Percentiles rank a stretch among this genome's conserved stretches.
Conservation (phyloP, 2,113 vertebrate genomes). For the Petrocephalus microphthalmus region DNA sequence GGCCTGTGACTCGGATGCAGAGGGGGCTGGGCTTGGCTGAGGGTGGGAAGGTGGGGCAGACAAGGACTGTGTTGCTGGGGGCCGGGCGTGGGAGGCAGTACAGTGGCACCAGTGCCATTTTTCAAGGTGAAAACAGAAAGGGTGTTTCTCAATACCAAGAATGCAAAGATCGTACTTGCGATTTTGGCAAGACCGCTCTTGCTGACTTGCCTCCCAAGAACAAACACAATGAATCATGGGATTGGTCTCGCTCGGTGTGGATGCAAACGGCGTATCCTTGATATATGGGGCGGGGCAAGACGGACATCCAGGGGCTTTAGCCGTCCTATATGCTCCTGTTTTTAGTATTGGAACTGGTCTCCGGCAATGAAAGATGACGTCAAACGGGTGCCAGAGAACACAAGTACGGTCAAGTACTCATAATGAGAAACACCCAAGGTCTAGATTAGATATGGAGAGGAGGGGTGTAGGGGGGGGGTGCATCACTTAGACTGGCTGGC, state of each 20-base stretch:
- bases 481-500: neutral
- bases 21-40: neutral
- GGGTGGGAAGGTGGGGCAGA: neutral
- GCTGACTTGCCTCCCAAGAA: neutral
- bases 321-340: neutral
- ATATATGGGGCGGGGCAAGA: neutral
- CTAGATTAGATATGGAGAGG: neutral
- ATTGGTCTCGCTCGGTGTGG: neutral
- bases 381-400: neutral
- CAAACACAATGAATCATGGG: neutral
- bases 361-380: neutral
- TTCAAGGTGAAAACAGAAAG: neutral
- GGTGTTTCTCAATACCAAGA: neutral
- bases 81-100: neutral
- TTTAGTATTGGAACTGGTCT: neutral
- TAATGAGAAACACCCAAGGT: neutral
- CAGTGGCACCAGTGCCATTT: neutral
- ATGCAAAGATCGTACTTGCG: neutral
- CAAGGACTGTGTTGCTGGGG: neutral
- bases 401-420: neutral
- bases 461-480: no score
- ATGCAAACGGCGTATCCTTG: neutral
- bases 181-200: neutral
- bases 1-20: no score
- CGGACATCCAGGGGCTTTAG: neutral